phyloP scores from a whole-genome alignment of 1,140 invertebrate genomes.

The Papilio glaucus region DNA sequence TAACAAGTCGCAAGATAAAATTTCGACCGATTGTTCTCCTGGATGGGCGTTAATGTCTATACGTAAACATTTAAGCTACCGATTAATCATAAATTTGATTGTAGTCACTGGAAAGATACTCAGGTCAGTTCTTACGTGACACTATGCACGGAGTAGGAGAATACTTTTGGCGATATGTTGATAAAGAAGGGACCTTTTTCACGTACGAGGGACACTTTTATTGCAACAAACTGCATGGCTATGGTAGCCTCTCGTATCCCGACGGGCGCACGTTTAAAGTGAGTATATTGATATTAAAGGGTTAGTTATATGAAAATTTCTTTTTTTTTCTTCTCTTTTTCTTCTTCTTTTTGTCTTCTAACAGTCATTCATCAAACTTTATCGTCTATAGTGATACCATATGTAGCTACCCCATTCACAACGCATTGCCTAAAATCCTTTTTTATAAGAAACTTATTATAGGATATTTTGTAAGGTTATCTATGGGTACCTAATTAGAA shows the following conservation, averaged over 20 bases:
- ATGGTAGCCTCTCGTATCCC: slow-evolving; percentile 77
- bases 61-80: not conserved
- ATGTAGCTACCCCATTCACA: too few relatives aligned
- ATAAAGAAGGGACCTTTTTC: slow-evolving; percentile 51
- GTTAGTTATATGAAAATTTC: too few relatives aligned
- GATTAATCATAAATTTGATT: slow-evolving; percentile 5
- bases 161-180: slow-evolving; percentile 63
- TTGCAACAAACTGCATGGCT: slow-evolving; percentile 80
- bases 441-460: too few relatives aligned
- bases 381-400: too few relatives aligned
- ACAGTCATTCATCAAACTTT: too few relatives aligned
- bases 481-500: too few relatives aligned
- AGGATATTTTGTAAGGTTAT: too few relatives aligned
- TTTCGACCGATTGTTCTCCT: not conserved
- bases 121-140: slow-evolving; percentile 66
- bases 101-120: slow-evolving; percentile 71
- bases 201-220: slow-evolving; percentile 82
- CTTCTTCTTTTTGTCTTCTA: too few relatives aligned
- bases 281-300: too few relatives aligned
- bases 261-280: slow-evolving; percentile 73
- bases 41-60: not conserved
- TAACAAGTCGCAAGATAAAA: not conserved
- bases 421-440: too few relatives aligned
- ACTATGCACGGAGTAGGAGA: slow-evolving; percentile 80
- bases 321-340: too few relatives aligned